A percentile compares a stretch with the other conserved stretches of the same genome.
These are phyloP conservation scores for Irena cyanogastra DNA, from an alignment of 2,113 vertebrate species.

Conservation along the genomic window DNA sequence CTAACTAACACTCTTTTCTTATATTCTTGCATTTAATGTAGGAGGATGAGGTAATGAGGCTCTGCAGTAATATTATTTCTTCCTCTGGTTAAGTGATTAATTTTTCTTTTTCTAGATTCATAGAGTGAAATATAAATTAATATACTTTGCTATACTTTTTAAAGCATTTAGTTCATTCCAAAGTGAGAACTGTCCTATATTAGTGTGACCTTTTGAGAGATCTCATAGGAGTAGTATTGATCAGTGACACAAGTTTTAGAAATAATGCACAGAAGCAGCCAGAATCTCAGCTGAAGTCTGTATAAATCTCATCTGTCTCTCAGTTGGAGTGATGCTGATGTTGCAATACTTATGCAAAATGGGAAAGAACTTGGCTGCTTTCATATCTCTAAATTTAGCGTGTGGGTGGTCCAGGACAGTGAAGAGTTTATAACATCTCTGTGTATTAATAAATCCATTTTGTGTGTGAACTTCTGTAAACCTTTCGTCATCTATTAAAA, in stretches of 20 bases:
- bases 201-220: constrained; percentile 23
- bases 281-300: constrained; percentile 18
- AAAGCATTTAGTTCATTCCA: constrained; percentile 33
- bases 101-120: background rate
- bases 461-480: background rate
- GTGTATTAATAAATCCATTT: constrained; percentile 12
- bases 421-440: background rate
- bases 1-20: background rate
- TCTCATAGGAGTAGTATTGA: constrained; percentile 14
- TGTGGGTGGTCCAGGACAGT: background rate
- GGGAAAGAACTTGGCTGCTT: constrained; percentile 17
- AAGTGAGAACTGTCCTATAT: constrained; percentile 19
- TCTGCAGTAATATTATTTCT: background rate
- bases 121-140: background rate
- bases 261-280: constrained; percentile 8
- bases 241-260: constrained; percentile 15
- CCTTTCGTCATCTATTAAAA: background rate
- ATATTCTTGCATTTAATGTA: background rate
- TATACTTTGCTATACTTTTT: background rate
- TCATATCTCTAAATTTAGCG: constrained; percentile 6
- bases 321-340: constrained; percentile 16
- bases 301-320: constrained; percentile 41
- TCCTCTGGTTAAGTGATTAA: background rate
- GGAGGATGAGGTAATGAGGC: background rate
- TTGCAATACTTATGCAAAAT: background rate